Evolutionary conservation across 2,888 invertebrate species (phyloP).

Genomic region (Drosophila cyrtoloma): DNA sequence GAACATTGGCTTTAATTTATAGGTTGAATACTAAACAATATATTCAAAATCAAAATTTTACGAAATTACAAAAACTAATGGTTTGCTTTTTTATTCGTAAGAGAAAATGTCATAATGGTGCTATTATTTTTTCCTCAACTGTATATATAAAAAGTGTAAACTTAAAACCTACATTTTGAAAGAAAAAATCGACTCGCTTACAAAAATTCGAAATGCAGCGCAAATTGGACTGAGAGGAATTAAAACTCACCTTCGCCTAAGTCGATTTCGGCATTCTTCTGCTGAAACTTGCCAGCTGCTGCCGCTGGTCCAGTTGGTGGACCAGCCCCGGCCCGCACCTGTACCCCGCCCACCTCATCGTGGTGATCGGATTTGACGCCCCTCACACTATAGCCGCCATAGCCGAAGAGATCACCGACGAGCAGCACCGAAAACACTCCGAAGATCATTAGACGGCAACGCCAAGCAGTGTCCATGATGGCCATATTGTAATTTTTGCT

Average conservation of each 20-base stretch:
- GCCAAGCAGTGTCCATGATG: constrained; percentile 84
- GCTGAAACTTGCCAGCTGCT: constrained; percentile 81
- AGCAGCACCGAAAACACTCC: constrained; percentile 83
- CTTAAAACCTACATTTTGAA: background rate
- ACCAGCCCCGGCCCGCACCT: constrained; percentile 46
- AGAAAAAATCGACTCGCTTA: constrained; percentile 1
- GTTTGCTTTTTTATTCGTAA: background rate
- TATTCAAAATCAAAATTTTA: background rate
- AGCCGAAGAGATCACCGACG: constrained; percentile 85
- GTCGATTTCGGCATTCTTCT: constrained; percentile 84
- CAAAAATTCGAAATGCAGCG: constrained; percentile 40
- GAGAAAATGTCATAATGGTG: background rate
- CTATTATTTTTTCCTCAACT: background rate
- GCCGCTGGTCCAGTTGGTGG: constrained; percentile 73
- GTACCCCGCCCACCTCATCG: constrained; percentile 76
- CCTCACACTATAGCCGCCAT: constrained; percentile 82
- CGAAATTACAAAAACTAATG: background rate
- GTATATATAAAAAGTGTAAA: background rate
- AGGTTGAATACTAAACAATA: background rate
- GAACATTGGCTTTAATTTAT: background rate
- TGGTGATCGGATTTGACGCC: constrained; percentile 83
- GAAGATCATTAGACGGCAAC: constrained; percentile 84
- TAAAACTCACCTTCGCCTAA: constrained; percentile 84
- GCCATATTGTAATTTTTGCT: constrained; percentile 43
- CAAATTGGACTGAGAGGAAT: constrained; percentile 19